Conservation (phyloP, 2,888 invertebrate genomes). For the Poecilobothrus nobilitatus region DNA sequence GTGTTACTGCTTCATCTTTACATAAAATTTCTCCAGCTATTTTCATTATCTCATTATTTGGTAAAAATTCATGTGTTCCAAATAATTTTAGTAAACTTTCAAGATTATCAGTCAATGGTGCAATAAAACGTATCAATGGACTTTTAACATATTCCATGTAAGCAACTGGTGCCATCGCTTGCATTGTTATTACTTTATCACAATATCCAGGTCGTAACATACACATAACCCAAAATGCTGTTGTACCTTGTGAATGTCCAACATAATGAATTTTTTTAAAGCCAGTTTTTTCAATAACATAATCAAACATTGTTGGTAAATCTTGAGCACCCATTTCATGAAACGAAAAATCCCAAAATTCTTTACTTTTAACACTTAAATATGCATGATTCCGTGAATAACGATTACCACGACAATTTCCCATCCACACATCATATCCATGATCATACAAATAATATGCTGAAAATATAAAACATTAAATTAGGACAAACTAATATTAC, state of each 20-base stretch:
- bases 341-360: constrained; percentile 53
- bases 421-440: constrained; percentile 29
- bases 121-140: constrained; percentile 26
- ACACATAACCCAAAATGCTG: constrained; percentile 44
- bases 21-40: constrained; percentile 46
- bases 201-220: constrained; percentile 44
- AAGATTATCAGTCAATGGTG: not conserved
- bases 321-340: constrained; percentile 61
- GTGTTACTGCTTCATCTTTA: constrained; percentile 46
- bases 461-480: constrained; percentile 4
- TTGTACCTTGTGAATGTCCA: constrained; percentile 63
- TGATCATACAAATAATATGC: constrained; percentile 31
- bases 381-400: constrained; percentile 23
- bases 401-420: constrained; percentile 26
- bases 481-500: not conserved
- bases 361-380: constrained; percentile 19
- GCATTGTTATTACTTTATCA: constrained; percentile 41
- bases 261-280: constrained; percentile 55
- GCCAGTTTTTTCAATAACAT: constrained; percentile 50
- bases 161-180: constrained; percentile 47
- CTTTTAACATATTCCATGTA: constrained; percentile 36
- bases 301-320: constrained; percentile 67
- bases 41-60: constrained; percentile 45
- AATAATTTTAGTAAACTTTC: constrained; percentile 15
- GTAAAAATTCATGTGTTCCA: constrained; percentile 49